A percentile compares a stretch with the other conserved stretches of the same genome.
phyloP scores from a whole-genome alignment of 2,113 vertebrate genomes.

The Oryctolagus cuniculus region DNA sequence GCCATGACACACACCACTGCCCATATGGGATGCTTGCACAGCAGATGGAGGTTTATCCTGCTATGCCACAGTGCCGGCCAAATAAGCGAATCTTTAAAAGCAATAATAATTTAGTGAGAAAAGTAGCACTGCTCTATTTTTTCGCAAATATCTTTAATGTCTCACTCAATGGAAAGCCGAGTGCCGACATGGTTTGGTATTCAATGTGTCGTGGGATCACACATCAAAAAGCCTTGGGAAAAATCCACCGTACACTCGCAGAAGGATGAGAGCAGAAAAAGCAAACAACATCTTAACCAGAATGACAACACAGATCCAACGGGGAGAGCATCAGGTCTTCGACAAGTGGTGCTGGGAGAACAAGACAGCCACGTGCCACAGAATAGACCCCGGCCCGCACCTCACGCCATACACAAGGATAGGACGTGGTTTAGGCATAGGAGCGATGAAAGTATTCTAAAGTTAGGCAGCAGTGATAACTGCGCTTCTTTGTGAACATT shows the following conservation, averaged over 20 bases:
- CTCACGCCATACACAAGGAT: neutral
- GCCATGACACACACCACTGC: too few relatives aligned
- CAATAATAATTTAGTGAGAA: neutral
- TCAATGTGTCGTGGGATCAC: neutral
- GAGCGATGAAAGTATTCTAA: neutral
- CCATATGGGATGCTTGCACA: too few relatives aligned
- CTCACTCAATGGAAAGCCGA: neutral
- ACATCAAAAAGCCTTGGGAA: neutral
- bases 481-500: neutral
- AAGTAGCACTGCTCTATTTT: conserved; percentile 1
- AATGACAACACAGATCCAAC: neutral
- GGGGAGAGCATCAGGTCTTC: neutral
- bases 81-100: too few relatives aligned
- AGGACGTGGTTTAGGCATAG: too few relatives aligned
- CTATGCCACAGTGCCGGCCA: too few relatives aligned
- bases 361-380: neutral
- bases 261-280: neutral
- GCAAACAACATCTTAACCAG: neutral
- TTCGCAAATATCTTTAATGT: conserved; percentile 11
- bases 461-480: neutral
- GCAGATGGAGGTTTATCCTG: too few relatives aligned
- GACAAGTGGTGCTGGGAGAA: neutral
- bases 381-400: neutral
- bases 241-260: neutral
- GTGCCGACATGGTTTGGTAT: neutral